Evolutionary conservation across 2,113 vertebrate species (phyloP).

Genomic region (Boulengeromyrus knoepffleri): DNA sequence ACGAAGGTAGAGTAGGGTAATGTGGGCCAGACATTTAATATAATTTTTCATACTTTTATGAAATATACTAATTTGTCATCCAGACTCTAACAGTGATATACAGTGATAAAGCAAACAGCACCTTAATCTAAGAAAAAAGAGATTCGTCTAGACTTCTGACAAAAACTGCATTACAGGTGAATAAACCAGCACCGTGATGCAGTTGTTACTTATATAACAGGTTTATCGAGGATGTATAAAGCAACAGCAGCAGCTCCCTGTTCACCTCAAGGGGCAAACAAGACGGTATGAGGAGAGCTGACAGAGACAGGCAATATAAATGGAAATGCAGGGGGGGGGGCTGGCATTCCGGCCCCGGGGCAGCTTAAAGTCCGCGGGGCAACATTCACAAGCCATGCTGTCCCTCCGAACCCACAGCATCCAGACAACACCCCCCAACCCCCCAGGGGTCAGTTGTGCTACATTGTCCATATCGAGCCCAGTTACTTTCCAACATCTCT

Average conservation of each 20-base stretch:
- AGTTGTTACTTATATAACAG: not conserved
- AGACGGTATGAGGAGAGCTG: not conserved
- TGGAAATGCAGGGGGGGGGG: not conserved
- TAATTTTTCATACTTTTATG: not conserved
- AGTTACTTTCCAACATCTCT: not conserved
- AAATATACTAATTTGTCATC: not conserved
- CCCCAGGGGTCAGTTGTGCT: not conserved
- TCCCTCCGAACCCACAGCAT: not conserved
- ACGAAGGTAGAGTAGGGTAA: not conserved
- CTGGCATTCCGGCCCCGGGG: not conserved
- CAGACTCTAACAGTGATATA: not conserved
- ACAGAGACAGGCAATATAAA: conserved; percentile 9
- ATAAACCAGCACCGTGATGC: not conserved
- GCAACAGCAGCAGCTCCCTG: not conserved
- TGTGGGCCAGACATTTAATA: not conserved
- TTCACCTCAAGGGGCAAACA: not conserved
- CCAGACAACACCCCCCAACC: not conserved
- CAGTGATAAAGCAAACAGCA: not conserved
- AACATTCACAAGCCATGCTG: not conserved
- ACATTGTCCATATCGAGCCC: not conserved
- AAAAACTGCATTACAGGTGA: not conserved
- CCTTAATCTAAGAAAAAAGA: not conserved
- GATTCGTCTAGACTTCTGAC: not conserved
- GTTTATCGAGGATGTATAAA: not conserved
- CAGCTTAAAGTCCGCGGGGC: not conserved